Percentiles rank a stretch among this genome's conserved stretches.
phyloP scores from a whole-genome alignment of 2,797 vertebrate species.

The Clarias platycephalus region DNA sequence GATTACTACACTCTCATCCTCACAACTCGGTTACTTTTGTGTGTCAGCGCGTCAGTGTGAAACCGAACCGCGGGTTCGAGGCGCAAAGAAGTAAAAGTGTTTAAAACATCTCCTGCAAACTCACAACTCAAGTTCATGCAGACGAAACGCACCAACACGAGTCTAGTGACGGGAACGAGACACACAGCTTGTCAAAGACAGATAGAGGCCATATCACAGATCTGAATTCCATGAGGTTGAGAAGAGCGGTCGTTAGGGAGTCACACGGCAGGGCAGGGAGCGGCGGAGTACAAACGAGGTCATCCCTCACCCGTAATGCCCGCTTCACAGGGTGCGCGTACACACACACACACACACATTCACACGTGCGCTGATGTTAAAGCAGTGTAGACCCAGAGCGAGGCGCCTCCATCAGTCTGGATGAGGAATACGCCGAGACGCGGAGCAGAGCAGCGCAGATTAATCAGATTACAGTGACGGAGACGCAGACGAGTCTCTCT shows the following conservation, averaged over 20 bases:
- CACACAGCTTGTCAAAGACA: constrained; percentile 14
- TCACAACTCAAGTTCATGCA: background rate
- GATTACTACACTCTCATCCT: too few relatives aligned
- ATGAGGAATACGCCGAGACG: constrained; percentile 84
- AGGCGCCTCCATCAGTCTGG: constrained; percentile 89
- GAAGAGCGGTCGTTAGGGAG: constrained; percentile 45
- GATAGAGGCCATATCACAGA: constrained; percentile 3
- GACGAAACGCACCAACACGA: background rate
- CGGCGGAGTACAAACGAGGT: constrained; percentile 61
- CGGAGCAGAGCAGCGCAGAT: constrained; percentile 86
- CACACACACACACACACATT: constrained; percentile 77
- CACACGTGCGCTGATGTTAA: constrained; percentile 72
- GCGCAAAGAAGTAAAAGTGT: too few relatives aligned
- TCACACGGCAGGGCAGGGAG: constrained; percentile 22
- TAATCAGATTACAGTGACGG: constrained; percentile 83
- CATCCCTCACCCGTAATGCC: constrained; percentile 71
- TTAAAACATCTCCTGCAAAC: background rate
- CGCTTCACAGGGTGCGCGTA: constrained; percentile 70
- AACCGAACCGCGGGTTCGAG: too few relatives aligned
- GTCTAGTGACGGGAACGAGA: background rate
- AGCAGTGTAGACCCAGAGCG: constrained; percentile 75
- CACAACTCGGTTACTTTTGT: too few relatives aligned
- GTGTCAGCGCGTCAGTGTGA: too few relatives aligned
- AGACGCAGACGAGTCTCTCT: background rate
- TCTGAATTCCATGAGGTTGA: constrained; percentile 46